Conservation (phyloP, 2,797 vertebrate species). For the Lithobates sylvaticus region DNA sequence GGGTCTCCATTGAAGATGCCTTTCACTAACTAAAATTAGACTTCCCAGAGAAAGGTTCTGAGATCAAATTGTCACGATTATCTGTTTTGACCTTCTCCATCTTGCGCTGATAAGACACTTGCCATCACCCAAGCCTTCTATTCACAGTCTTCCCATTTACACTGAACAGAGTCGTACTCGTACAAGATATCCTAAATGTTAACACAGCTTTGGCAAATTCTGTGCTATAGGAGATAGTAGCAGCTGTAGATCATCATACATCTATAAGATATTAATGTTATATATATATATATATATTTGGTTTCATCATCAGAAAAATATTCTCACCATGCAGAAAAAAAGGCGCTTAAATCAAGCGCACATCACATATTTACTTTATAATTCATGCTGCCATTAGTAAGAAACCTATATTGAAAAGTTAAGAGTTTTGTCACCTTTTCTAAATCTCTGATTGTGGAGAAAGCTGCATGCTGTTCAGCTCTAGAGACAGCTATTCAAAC, state of each 20-base stretch:
- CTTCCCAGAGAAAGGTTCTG: conserved; percentile 42
- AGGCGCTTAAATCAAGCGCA: too few species aligned
- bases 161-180: conserved; percentile 49
- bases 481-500: too few species aligned
- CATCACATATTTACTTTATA: too few species aligned
- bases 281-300: too few species aligned
- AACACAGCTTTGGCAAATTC: background rate
- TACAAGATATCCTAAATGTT: background rate
- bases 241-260: background rate
- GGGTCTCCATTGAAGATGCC: conserved; percentile 52
- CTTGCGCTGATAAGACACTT: conserved; percentile 47
- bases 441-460: background rate
- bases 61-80: conserved; percentile 55
- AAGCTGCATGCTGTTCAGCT: too few species aligned
- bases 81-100: conserved; percentile 52
- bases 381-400: too few species aligned
- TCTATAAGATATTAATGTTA: too few species aligned
- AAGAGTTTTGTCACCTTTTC: background rate
- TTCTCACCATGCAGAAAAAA: too few species aligned
- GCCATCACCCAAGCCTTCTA: conserved; percentile 39
- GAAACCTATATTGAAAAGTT: too few species aligned
- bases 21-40: conserved; percentile 59
- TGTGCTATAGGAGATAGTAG: conserved; percentile 10
- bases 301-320: too few species aligned
- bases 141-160: conserved; percentile 41